These are phyloP conservation scores for Coleophora flavipennella DNA, from an alignment of 2,888 invertebrate genomes.

Conservation along the genomic window DNA sequence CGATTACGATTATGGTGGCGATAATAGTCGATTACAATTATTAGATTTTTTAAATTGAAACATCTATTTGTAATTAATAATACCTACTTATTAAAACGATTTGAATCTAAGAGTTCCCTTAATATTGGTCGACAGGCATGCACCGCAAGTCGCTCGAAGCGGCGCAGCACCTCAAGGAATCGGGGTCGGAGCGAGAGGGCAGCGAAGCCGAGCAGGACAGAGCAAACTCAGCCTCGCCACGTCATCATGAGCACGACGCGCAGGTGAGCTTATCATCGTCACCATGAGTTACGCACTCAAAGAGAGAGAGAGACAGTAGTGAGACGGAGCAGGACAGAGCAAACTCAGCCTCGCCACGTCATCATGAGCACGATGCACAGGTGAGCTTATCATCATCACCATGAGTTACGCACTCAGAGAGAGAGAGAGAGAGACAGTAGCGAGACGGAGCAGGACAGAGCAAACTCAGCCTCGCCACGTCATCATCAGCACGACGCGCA, in stretches of 20 bases:
- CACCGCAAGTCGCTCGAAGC: conserved; percentile 99
- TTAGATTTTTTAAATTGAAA: too few relatives aligned
- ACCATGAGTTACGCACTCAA: too few relatives aligned
- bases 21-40: too few relatives aligned
- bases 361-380: too few relatives aligned
- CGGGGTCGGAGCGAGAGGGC: conserved; percentile 80
- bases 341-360: conserved; percentile 40
- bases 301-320: too few relatives aligned
- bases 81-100: neutral
- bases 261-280: conserved; percentile 22
- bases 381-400: too few relatives aligned
- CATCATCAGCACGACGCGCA: conserved; percentile 52
- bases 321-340: conserved; percentile 58
- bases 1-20: too few relatives aligned
- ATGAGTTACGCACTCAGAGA: too few relatives aligned
- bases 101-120: neutral
- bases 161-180: conserved; percentile 93
- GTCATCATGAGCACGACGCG: conserved; percentile 48
- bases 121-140: conserved; percentile 83
- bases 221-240: conserved; percentile 42
- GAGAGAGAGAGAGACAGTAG: conserved; percentile 79
- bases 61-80: too few relatives aligned
- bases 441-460: conserved; percentile 56
- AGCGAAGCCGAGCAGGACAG: conserved; percentile 64
- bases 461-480: conserved; percentile 41